Evolutionary conservation across 2,113 vertebrate genomes (phyloP).

Genomic region (Pachyramphus minor): DNA sequence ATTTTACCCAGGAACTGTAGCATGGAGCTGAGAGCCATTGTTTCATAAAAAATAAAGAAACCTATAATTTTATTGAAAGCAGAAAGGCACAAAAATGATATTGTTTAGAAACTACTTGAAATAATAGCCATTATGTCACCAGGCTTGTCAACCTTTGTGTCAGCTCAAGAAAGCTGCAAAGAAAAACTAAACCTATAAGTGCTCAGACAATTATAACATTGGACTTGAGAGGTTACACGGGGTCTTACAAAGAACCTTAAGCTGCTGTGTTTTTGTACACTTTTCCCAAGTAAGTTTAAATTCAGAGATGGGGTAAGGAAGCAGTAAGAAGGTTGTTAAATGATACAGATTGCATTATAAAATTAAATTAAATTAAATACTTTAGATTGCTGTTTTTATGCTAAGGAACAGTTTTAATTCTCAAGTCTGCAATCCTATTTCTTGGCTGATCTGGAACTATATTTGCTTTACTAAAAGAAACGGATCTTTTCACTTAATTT

Average conservation of each 20-base stretch:
- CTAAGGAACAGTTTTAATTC: not conserved
- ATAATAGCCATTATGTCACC: constrained; percentile 60
- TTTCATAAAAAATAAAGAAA: constrained; percentile 64
- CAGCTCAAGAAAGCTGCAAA: constrained; percentile 9
- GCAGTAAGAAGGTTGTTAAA: not conserved
- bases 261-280: not conserved
- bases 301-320: not conserved
- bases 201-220: constrained; percentile 48
- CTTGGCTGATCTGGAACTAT: rapidly evolving
- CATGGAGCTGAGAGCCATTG: constrained; percentile 35
- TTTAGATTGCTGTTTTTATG: not conserved
- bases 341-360: not conserved
- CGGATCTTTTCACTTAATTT: not conserved
- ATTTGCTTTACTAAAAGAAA: not conserved
- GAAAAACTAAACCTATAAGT: constrained; percentile 13
- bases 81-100: constrained; percentile 63
- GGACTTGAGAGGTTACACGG: not conserved
- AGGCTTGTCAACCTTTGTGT: constrained; percentile 59
- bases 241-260: constrained; percentile 2
- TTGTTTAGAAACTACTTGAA: constrained; percentile 69
- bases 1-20: constrained; percentile 17
- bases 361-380: not conserved
- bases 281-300: not conserved
- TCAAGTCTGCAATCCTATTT: not conserved
- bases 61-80: constrained; percentile 72